A percentile compares a stretch with the other conserved stretches of the same genome.
Evolutionary conservation across 1,140 invertebrate genomes (phyloP).

Genomic region (Steinernema feltiae): DNA sequence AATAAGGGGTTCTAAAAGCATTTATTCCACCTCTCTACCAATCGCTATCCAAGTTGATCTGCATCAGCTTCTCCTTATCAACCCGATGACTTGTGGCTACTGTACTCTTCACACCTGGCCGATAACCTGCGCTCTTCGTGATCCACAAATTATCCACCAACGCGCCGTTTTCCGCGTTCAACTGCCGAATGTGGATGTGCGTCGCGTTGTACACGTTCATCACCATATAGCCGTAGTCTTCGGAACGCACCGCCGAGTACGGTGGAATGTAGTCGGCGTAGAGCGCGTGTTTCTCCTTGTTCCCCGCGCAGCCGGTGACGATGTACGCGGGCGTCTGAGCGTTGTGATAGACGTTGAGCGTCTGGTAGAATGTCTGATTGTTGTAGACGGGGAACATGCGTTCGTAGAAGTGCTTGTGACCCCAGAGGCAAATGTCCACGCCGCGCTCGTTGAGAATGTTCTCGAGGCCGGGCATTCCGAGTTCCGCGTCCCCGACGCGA

Average conservation of each 20-base stretch:
- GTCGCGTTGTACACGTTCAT: slow-evolving; percentile 73
- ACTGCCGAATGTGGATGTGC: slow-evolving; percentile 81
- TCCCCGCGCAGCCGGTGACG: slow-evolving; percentile 79
- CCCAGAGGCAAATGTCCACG: slow-evolving; percentile 84
- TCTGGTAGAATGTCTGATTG: slow-evolving; percentile 72
- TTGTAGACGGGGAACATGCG: slow-evolving; percentile 84
- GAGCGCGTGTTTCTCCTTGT: slow-evolving; percentile 62
- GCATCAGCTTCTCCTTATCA: not conserved
- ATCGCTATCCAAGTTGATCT: not conserved
- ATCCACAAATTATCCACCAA: not conserved
- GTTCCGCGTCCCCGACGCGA: slow-evolving; percentile 8
- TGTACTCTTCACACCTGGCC: not conserved
- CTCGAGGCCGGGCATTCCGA: slow-evolving; percentile 66
- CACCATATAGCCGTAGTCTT: slow-evolving; percentile 85
- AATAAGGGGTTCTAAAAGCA: not conserved
- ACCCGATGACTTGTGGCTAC: not conserved
- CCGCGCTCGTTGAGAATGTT: slow-evolving; percentile 75
- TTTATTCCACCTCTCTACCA: not conserved
- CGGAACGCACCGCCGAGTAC: slow-evolving; percentile 76
- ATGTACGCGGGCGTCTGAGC: slow-evolving; percentile 81
- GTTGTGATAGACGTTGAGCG: slow-evolving; percentile 73
- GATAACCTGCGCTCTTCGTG: not conserved
- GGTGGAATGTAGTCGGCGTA: slow-evolving; percentile 61
- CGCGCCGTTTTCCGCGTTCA: slow-evolving; percentile 66
- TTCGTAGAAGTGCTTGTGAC: slow-evolving; percentile 90